Evolutionary conservation across 1,140 invertebrate genomes (phyloP).

Genomic region (Diorhabda elongata): DNA sequence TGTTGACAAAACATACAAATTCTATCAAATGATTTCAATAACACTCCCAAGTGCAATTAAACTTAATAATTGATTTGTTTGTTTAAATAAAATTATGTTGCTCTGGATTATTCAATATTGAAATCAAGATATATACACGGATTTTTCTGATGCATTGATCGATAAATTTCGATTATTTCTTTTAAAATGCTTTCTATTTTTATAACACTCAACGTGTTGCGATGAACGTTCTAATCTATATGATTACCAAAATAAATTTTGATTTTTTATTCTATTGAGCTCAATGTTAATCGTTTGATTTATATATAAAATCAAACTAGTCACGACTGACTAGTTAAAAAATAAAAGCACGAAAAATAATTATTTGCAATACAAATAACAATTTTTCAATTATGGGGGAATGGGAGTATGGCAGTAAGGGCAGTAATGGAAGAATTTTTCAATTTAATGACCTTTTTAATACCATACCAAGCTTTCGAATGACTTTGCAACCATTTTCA

Average conservation of each 20-base stretch:
- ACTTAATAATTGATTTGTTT: background rate
- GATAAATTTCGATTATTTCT: constrained; percentile 6
- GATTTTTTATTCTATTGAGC: too few species aligned
- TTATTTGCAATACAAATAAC: too few species aligned
- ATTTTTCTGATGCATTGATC: background rate
- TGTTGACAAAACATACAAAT: background rate
- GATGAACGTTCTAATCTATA: constrained; percentile 12
- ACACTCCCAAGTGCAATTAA: background rate
- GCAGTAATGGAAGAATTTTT: too few species aligned
- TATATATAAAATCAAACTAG: too few species aligned
- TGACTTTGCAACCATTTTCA: too few species aligned
- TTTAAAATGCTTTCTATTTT: constrained; percentile 11
- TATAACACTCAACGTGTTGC: constrained; percentile 10
- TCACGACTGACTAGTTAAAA: too few species aligned
- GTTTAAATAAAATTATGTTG: background rate
- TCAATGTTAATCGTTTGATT: too few species aligned
- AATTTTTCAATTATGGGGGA: too few species aligned
- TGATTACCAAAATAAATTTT: constrained; percentile 4
- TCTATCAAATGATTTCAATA: background rate
- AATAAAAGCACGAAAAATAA: too few species aligned
- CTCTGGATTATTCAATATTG: background rate
- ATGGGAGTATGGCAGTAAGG: too few species aligned
- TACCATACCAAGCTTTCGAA: too few species aligned
- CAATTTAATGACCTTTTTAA: too few species aligned
- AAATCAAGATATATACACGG: background rate